Base-by-base conservation (phyloP, 2,888 invertebrate species). In the Agrotis ipsilon region DNA sequence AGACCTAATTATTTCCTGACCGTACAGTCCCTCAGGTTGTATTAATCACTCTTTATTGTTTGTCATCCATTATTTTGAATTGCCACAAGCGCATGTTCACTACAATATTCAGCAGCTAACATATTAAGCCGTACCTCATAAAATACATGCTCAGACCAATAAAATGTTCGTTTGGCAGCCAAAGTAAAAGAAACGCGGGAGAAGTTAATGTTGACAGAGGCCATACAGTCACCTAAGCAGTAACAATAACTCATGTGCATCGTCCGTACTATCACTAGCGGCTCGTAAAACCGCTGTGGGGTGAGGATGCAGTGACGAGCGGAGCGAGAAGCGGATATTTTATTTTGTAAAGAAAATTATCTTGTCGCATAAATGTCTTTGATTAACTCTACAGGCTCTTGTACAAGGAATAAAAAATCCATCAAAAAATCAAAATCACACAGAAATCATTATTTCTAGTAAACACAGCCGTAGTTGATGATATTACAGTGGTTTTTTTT, bases 201-300 rank as follows among this genome's bases (percentile, higher is more conserved):
- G 27, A 77, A 81, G 39, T 81, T 77, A 78, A 82, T 85, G 85
- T 83, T 78, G 83, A 83, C 85, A 81, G 81, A 85, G 83, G 85
- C 86, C 81, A 72, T 82, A 81, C 77, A 75, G 87, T 84, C 90
- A 92, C 91, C 91, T 90, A 89, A 89, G 88, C 89, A 88, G 89
- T 89, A 87, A 89, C 87, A 74, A 84, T 86, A 89, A 92, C 90
- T 91, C 91, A 91, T 92, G 86, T 87, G 88, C 91, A 87, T 84
- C 87, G 86, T 86, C 87, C 87, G 89, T 89, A 89, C 75, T 91
- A 92, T 92, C 92, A 91, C 86, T 86, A 87, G 84, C 87, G 78
- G 80, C 81, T 90, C 93, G 88, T 92, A 93, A 92, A 93, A 89
- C 84, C 71, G 86, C 82, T 69, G 69, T 27, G 54, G 74, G 75